These are phyloP conservation scores for Morinoia aosen DNA, from an alignment of 2,888 invertebrate species.

Conservation along the genomic window DNA sequence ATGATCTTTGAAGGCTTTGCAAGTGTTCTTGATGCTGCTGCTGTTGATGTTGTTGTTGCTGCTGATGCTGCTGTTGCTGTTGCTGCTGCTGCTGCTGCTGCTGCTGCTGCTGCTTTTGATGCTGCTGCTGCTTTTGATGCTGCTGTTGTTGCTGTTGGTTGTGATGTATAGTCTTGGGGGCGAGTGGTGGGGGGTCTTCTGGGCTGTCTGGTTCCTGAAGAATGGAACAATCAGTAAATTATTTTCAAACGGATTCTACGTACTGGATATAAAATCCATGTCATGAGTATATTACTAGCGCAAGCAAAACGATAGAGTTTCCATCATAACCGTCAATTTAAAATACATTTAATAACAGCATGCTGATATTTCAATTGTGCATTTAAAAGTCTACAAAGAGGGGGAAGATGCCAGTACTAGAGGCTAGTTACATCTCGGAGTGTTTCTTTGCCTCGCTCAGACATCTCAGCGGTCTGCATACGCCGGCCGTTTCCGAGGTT, in stretches of 20 bases:
- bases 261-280: too few relatives aligned
- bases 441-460: neutral
- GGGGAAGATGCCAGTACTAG: neutral
- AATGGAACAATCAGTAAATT: too few relatives aligned
- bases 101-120: neutral
- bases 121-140: neutral
- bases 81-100: neutral
- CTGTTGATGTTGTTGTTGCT: neutral
- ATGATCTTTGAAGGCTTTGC: neutral
- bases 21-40: neutral
- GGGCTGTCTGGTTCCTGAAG: neutral
- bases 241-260: too few relatives aligned
- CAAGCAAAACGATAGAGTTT: too few relatives aligned
- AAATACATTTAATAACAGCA: too few relatives aligned
- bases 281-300: too few relatives aligned
- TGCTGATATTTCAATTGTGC: too few relatives aligned
- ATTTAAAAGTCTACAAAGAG: too few relatives aligned
- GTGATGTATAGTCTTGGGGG: slow-evolving; percentile 57
- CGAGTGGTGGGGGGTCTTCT: slow-evolving; percentile 57
- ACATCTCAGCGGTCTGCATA: neutral
- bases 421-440: slow-evolving; percentile 38
- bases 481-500: neutral
- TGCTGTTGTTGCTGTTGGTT: neutral
- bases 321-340: too few relatives aligned
- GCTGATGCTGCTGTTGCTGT: neutral